These are phyloP conservation scores for Pristionchus japonicus DNA, from an alignment of 2,888 invertebrate species.

Conservation along the genomic window DNA sequence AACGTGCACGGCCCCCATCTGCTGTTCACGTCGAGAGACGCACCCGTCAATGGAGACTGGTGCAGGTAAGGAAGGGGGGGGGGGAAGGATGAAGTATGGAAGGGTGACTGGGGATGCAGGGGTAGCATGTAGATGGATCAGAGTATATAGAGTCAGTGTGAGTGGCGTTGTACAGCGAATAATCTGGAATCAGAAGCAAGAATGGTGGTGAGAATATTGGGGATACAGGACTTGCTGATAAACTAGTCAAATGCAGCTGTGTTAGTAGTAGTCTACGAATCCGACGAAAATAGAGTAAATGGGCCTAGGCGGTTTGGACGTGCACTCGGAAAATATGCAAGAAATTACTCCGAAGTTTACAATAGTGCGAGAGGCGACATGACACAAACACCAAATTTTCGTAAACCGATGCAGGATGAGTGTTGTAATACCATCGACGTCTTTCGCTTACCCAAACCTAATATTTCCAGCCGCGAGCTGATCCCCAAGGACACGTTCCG, in stretches of 20 bases:
- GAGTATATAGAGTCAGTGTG: background rate
- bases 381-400: too few relatives aligned
- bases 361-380: too few relatives aligned
- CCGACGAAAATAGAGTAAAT: too few relatives aligned
- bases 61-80: conserved; percentile 29
- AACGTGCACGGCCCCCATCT: conserved; percentile 91
- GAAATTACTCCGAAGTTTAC: too few relatives aligned
- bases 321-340: too few relatives aligned
- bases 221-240: background rate
- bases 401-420: too few relatives aligned
- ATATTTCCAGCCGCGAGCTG: conserved; percentile 68
- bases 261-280: too few relatives aligned
- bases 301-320: background rate
- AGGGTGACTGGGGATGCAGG: background rate
- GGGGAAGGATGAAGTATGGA: background rate
- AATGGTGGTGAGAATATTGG: background rate
- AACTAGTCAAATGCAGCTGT: too few relatives aligned
- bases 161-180: background rate
- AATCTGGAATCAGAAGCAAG: background rate
- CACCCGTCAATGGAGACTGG: conserved; percentile 27
- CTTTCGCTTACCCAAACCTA: background rate
- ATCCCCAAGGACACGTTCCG: conserved; percentile 75
- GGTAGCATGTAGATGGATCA: background rate
- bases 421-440: too few relatives aligned
- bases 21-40: conserved; percentile 80